Percentiles rank a stretch among this genome's conserved stretches.
These are phyloP conservation scores for Nymphalis urticae DNA, from an alignment of 2,888 invertebrate genomes.

Conservation along the genomic window DNA sequence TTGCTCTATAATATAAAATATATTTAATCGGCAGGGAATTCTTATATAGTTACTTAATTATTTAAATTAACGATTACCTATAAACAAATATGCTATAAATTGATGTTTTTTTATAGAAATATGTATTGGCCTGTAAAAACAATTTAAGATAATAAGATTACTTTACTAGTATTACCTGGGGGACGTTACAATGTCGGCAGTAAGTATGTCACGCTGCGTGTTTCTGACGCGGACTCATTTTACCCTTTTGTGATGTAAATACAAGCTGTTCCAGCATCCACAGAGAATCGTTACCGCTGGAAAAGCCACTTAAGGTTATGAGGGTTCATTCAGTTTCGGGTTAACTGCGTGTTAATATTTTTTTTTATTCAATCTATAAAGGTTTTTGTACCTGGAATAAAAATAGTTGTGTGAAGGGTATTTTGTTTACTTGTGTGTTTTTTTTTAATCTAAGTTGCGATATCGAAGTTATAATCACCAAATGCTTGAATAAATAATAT, in stretches of 20 bases:
- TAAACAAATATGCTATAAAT: too few species aligned
- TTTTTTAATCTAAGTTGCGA: neutral
- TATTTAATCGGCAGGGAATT: too few species aligned
- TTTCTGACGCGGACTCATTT: constrained; percentile 4
- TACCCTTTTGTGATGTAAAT: constrained; percentile 12
- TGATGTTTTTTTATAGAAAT: too few species aligned
- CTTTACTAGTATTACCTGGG: neutral
- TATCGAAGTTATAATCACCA: too few species aligned
- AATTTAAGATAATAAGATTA: neutral
- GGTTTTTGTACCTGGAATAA: neutral
- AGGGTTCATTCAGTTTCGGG: neutral
- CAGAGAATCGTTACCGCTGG: constrained; percentile 7
- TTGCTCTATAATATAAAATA: too few species aligned
- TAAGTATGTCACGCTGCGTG: constrained; percentile 7
- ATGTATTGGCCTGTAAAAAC: neutral
- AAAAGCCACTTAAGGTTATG: constrained; percentile 11
- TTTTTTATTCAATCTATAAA: constrained; percentile 2
- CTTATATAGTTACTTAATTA: too few species aligned
- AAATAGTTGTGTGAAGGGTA: too few species aligned
- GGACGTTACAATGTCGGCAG: neutral
- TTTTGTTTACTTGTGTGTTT: neutral
- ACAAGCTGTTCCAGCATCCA: constrained; percentile 5
- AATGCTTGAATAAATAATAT: too few species aligned
- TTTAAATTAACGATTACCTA: too few species aligned
- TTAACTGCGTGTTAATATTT: constrained; percentile 8